Evolutionary conservation across 2,888 invertebrate genomes (phyloP), one percentile per base, ranked within the genome.

Genomic region (Oasisia sp.): DNA sequence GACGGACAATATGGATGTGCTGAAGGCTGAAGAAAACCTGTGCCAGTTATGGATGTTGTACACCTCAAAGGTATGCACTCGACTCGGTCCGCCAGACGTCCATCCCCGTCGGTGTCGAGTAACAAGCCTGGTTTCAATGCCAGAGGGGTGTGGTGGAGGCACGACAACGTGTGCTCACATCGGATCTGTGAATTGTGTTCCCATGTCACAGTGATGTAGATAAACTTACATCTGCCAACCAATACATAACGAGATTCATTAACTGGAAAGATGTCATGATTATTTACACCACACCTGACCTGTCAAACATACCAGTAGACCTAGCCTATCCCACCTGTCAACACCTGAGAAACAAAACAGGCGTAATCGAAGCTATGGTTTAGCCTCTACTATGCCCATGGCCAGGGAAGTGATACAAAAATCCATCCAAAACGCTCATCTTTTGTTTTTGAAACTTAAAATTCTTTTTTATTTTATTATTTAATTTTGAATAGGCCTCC

Each of bases 1-100:
- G n/a, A 74, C 74, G 74, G 27, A 74, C 74, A 74, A 7, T 74
- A 74, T 74, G 74, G 74, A 74, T 74, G 74, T n/a, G 74, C 27
- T 74, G 74, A 74, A 74, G 27, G 74, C 74, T 74, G 74, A 74
- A 74, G 74, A 74, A 19, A 74, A 74, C n/a, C n/a, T 74, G 74
- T 74, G 74, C 74, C 74, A 74, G 74, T 74, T 74, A 27, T 74
- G 74, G 74, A 74, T 74, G 74, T 74, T 74, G 27, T 74, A 74
- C 74, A 27, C 74, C 74, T 74, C 74, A 74, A 74, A 74, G 74
- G 74, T 74, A n/a, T n/a, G n/a, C n/a, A 58, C 74, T 74, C 38
- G 38, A 38, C 38, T 0, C 74, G 74, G 74, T 74, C n/a, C 74
- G 19, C 74, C 74, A 27, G 74, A 74, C 74, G 74, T 74, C 74